A percentile compares a stretch with the other conserved stretches of the same genome.
These are phyloP conservation scores for Gallinago undulata DNA, from an alignment of 2,113 vertebrate species.

Conservation along the genomic window DNA sequence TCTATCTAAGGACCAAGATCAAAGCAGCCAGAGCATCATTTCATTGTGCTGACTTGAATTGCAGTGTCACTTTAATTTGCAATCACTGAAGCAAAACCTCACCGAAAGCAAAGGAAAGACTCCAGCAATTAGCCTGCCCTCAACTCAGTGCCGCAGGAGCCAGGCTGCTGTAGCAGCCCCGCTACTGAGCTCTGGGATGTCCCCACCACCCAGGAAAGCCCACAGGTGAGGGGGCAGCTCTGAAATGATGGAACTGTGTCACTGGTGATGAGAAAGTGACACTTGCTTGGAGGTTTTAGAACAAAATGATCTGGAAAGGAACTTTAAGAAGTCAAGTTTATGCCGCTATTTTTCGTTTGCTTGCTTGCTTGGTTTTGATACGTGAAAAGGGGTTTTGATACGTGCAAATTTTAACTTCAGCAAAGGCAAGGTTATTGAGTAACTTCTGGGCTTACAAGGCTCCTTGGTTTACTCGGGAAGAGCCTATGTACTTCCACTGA, in stretches of 20 bases:
- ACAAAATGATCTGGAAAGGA: background rate
- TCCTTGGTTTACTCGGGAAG: background rate
- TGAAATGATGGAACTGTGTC: background rate
- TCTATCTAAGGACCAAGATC: constrained; percentile 8
- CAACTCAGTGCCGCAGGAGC: background rate
- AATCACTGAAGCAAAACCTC: constrained; percentile 33
- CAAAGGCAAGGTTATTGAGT: background rate
- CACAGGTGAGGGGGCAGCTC: background rate
- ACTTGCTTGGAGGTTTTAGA: background rate
- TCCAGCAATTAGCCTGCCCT: constrained; percentile 3
- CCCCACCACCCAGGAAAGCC: background rate
- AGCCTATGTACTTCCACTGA: background rate
- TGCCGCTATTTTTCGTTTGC: background rate
- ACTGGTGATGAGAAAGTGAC: background rate
- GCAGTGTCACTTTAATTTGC: constrained; percentile 57
- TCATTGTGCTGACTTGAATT: constrained; percentile 13
- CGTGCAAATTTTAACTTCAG: background rate
- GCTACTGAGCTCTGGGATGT: background rate
- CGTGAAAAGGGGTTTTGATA: background rate
- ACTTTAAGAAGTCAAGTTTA: background rate
- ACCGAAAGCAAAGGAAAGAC: background rate
- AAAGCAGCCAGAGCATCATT: constrained; percentile 15
- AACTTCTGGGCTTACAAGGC: background rate
- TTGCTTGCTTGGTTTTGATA: background rate
- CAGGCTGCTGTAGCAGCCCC: background rate